These are phyloP conservation scores for Pomacea canaliculata DNA, from an alignment of 2,888 invertebrate genomes.

Conservation along the genomic window DNA sequence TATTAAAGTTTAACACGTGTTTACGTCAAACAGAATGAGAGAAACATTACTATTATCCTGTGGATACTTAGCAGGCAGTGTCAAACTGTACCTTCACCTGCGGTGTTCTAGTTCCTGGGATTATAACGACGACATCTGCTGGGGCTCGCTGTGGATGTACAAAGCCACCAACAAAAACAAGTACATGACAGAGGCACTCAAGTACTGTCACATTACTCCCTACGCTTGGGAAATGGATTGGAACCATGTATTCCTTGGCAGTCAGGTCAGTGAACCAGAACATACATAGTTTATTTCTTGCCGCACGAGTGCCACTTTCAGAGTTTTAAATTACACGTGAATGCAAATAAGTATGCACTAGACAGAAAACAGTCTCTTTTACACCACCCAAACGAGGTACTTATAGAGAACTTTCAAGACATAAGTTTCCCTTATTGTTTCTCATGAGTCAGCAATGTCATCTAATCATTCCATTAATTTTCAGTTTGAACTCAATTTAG, in stretches of 20 bases:
- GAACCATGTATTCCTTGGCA: slow-evolving; percentile 48
- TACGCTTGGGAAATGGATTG: slow-evolving; percentile 46
- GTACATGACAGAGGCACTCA: slow-evolving; percentile 42
- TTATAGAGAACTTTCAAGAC: no score
- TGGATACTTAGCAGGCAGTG: no score
- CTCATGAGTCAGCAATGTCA: no score
- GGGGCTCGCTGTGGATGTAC: slow-evolving; percentile 54
- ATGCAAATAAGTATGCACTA: background rate
- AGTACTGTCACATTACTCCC: slow-evolving; percentile 33
- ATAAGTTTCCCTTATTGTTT: no score
- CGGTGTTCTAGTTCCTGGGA: slow-evolving; percentile 32
- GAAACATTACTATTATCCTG: no score
- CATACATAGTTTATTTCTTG: background rate
- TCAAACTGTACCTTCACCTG: no score
- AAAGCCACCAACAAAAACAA: slow-evolving; percentile 45
- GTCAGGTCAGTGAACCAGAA: background rate
- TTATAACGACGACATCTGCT: slow-evolving; percentile 50
- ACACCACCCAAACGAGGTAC: no score
- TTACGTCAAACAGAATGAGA: no score
- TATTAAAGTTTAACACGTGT: no score
- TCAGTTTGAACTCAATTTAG: no score
- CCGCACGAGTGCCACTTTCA: background rate
- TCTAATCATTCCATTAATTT: no score
- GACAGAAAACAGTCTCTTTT: no score
- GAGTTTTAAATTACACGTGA: background rate